Evolutionary conservation across 2,888 invertebrate genomes (phyloP).

Genomic region (Sphinx pinastri): DNA sequence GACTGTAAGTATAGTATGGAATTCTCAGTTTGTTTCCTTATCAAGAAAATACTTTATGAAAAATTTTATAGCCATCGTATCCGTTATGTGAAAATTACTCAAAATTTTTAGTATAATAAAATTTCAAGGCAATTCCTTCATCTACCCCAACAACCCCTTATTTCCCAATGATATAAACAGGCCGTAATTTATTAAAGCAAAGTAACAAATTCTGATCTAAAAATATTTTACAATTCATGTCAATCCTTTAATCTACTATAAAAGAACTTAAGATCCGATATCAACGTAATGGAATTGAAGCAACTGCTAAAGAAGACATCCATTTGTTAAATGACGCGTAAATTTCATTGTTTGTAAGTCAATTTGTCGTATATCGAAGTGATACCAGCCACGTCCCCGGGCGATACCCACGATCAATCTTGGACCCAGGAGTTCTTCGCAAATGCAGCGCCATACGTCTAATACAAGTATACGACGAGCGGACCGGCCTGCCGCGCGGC

Average conservation of each 20-base stretch:
- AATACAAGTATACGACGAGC: constrained; percentile 39
- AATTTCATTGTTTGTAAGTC: constrained; percentile 32
- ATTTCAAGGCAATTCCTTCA: no score
- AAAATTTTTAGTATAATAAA: no score
- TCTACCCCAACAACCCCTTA: no score
- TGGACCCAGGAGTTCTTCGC: constrained; percentile 53
- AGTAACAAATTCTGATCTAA: neutral
- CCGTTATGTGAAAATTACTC: no score
- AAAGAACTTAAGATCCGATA: neutral
- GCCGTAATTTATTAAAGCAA: no score
- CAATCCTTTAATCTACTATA: neutral
- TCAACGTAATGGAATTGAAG: neutral
- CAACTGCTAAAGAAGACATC: neutral
- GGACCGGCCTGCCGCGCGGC: constrained; percentile 61
- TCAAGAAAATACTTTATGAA: no score
- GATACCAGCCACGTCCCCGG: constrained; percentile 38
- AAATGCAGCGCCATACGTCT: constrained; percentile 56
- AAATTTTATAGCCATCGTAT: no score
- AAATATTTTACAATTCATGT: neutral
- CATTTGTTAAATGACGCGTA: neutral
- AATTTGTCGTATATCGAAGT: constrained; percentile 53
- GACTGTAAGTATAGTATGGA: no score
- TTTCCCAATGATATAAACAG: no score
- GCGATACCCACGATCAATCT: constrained; percentile 59
- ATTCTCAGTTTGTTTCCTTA: no score